A percentile compares a stretch with the other conserved stretches of the same genome.
phyloP scores from a whole-genome alignment of 2,888 invertebrate genomes.

The Lathronympha strigana region DNA sequence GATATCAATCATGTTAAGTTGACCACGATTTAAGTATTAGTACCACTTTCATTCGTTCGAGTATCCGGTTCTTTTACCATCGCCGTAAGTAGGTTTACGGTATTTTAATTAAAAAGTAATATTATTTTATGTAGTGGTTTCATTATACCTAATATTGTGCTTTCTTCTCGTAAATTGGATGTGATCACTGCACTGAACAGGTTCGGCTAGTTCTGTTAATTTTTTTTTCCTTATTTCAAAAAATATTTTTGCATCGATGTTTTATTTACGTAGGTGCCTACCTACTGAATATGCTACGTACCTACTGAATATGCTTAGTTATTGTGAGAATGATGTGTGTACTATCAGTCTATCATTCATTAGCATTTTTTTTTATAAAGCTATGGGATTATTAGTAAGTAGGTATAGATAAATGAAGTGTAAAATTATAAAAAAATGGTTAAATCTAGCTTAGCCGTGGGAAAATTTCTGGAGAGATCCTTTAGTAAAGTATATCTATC shows the following conservation, averaged over 20 bases:
- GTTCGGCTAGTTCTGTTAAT: background rate
- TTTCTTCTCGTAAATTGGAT: slow-evolving; percentile 8
- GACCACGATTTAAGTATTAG: slow-evolving; percentile 26
- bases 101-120: background rate
- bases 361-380: too few species aligned
- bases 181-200: background rate
- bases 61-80: slow-evolving; percentile 45
- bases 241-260: background rate
- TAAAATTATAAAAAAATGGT: too few species aligned
- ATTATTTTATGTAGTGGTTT: background rate
- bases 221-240: too few species aligned
- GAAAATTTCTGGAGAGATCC: too few species aligned
- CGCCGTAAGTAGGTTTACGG: slow-evolving; percentile 36
- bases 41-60: slow-evolving; percentile 46
- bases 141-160: background rate
- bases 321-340: too few species aligned
- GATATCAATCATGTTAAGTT: slow-evolving; percentile 26
- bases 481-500: too few species aligned
- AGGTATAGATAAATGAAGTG: too few species aligned
- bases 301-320: too few species aligned
- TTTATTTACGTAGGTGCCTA: background rate
- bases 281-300: too few species aligned
- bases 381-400: too few species aligned
- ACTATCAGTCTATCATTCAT: too few species aligned
- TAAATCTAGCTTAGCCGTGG: too few species aligned